Conservation (phyloP, 1,140 invertebrate species). For the Aricia agestis region DNA sequence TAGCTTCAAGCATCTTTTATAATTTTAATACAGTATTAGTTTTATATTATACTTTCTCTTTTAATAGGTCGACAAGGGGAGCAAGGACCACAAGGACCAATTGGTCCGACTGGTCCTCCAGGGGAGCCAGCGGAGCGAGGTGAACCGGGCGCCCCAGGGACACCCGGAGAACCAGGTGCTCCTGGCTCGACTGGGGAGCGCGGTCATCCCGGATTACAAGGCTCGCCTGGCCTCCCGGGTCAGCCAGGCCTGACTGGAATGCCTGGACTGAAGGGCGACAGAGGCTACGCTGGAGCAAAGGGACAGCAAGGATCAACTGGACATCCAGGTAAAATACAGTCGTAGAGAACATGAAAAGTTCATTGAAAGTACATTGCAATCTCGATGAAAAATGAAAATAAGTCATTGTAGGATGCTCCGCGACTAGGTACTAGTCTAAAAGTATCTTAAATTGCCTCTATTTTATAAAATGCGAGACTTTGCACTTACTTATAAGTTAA, state of each 20-base stretch:
- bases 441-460: too few species aligned
- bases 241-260: slow-evolving; percentile 81
- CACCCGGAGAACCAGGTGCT: slow-evolving; percentile 84
- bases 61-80: slow-evolving; percentile 80
- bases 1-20: too few species aligned
- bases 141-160: slow-evolving; percentile 83
- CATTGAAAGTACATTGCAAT: too few species aligned
- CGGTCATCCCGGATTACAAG: slow-evolving; percentile 81
- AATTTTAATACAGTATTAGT: too few species aligned
- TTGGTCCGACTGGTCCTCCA: slow-evolving; percentile 83
- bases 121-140: slow-evolving; percentile 86
- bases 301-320: slow-evolving; percentile 85
- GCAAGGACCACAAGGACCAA: slow-evolving; percentile 81
- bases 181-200: slow-evolving; percentile 83
- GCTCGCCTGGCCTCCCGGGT: slow-evolving; percentile 81
- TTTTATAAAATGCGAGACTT: too few species aligned
- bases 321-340: slow-evolving; percentile 62
- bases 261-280: slow-evolving; percentile 84
- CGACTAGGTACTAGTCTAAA: too few species aligned
- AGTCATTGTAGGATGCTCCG: too few species aligned
- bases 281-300: slow-evolving; percentile 82
- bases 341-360: too few species aligned
- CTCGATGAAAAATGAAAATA: too few species aligned
- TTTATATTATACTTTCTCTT: slow-evolving; percentile 9
- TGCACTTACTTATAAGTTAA: too few species aligned